Evolutionary conservation across 1,140 invertebrate species (phyloP).

Genomic region (Prorops nasuta): DNA sequence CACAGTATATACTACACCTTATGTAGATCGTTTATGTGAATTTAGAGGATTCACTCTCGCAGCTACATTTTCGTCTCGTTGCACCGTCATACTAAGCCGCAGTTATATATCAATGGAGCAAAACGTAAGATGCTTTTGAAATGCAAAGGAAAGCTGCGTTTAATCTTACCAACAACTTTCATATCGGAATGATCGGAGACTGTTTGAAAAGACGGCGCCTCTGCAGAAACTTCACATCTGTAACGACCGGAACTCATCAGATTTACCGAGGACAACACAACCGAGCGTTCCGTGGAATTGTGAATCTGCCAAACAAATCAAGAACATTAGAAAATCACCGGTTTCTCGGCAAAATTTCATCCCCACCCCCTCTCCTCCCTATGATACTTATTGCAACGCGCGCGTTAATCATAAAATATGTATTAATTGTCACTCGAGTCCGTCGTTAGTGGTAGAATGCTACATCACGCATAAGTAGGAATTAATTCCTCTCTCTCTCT

Average conservation of each 20-base stretch:
- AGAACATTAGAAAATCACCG: neutral
- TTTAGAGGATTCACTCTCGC: no score
- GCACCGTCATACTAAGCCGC: no score
- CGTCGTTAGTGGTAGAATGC: slow-evolving; percentile 1
- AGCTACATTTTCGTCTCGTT: no score
- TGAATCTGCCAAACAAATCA: slow-evolving; percentile 62
- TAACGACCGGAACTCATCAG: slow-evolving; percentile 76
- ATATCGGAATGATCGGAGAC: slow-evolving; percentile 75
- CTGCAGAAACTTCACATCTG: slow-evolving; percentile 82
- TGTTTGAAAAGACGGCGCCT: slow-evolving; percentile 78
- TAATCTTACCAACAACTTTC: slow-evolving; percentile 72
- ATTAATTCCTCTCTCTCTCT: no score
- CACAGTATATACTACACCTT: no score
- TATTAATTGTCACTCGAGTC: neutral
- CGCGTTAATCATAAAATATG: slow-evolving; percentile 8
- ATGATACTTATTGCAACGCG: slow-evolving; percentile 9
- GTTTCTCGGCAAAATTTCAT: neutral
- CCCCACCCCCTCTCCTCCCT: neutral
- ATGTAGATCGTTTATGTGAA: no score
- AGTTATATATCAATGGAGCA: no score
- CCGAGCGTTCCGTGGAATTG: slow-evolving; percentile 71
- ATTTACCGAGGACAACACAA: slow-evolving; percentile 72
- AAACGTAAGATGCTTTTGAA: no score
- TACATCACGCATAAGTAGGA: no score
- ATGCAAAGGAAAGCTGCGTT: no score